A percentile compares a stretch with the other conserved stretches of the same genome.
Conservation (phyloP, 2,113 vertebrate genomes). For the Stomatorhinus ivindoensis region DNA sequence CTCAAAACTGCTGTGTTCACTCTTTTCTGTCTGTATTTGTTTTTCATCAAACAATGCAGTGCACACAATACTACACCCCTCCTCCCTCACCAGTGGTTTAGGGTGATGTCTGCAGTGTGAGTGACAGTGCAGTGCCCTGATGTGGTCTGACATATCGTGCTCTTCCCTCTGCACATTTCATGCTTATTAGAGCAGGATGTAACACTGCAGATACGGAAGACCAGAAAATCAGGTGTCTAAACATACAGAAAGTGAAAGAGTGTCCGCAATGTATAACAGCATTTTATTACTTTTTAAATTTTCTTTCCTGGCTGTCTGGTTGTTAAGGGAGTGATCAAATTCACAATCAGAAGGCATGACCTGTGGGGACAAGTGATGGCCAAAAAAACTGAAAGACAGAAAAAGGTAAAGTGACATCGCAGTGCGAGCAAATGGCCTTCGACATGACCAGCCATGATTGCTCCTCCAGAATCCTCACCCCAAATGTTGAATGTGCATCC, state of each 20-base stretch:
- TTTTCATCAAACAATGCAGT: not conserved
- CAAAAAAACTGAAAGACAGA: not conserved
- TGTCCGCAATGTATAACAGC: not conserved
- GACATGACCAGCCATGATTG: not conserved
- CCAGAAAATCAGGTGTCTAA: conserved; percentile 15
- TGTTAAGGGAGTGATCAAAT: conserved; percentile 11
- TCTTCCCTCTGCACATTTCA: not conserved
- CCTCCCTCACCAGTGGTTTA: not conserved
- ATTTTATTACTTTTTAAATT: not conserved
- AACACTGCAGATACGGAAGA: not conserved
- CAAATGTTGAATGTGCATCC: not conserved
- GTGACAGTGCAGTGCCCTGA: not conserved
- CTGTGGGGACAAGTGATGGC: conserved; percentile 12
- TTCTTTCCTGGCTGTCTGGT: conserved; percentile 7
- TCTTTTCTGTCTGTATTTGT: not conserved
- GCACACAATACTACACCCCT: not conserved
- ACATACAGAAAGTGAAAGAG: not conserved
- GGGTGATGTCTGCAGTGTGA: not conserved
- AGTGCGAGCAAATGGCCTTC: not conserved
- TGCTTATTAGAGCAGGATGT: not conserved
- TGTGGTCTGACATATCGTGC: not conserved
- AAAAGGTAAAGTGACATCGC: not conserved
- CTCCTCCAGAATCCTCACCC: not conserved
- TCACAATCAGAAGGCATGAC: conserved; percentile 1
- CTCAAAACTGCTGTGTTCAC: not conserved